Percentiles rank a stretch among this genome's conserved stretches.
These are phyloP conservation scores for Rhyacichthys aspro DNA, from an alignment of 2,797 vertebrate genomes.

Conservation along the genomic window DNA sequence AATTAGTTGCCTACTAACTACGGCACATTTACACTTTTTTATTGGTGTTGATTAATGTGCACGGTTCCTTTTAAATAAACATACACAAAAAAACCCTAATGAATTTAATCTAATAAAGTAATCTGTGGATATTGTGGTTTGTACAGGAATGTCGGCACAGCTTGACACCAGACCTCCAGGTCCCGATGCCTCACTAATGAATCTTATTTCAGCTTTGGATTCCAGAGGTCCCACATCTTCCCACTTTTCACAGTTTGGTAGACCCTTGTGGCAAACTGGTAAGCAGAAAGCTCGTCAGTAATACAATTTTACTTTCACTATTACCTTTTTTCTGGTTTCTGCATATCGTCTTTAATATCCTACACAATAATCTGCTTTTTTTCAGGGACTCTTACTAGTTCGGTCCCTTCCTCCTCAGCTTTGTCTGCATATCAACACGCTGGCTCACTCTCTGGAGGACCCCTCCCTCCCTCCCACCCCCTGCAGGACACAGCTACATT, in stretches of 20 bases:
- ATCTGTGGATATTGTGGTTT: slow-evolving; percentile 26
- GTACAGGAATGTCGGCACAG: slow-evolving; percentile 87
- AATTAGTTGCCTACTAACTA: too few relatives aligned
- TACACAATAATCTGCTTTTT: slow-evolving; percentile 79
- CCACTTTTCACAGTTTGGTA: slow-evolving; percentile 91
- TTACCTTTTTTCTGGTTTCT: slow-evolving; percentile 10
- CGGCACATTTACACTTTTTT: too few relatives aligned
- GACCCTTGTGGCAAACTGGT: slow-evolving; percentile 93
- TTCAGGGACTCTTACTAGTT: slow-evolving; percentile 88
- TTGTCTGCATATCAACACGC: slow-evolving; percentile 94
- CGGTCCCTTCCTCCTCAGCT: slow-evolving; percentile 88
- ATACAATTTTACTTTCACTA: neutral
- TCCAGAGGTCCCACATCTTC: slow-evolving; percentile 90
- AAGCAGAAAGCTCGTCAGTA: slow-evolving; percentile 35
- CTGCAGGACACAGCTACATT: slow-evolving; percentile 89
- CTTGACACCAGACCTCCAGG: slow-evolving; percentile 87
- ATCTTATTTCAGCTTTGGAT: slow-evolving; percentile 94
- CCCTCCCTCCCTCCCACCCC: slow-evolving; percentile 88
- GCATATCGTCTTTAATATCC: slow-evolving; percentile 22
- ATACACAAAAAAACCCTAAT: too few relatives aligned
- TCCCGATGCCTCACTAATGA: slow-evolving; percentile 91
- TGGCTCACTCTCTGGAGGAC: slow-evolving; percentile 88
- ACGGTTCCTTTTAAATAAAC: too few relatives aligned
- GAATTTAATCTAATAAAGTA: too few relatives aligned
- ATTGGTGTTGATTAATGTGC: too few relatives aligned